Conservation (phyloP, 1,140 invertebrate genomes). For the Drosophila novamexicana region DNA sequence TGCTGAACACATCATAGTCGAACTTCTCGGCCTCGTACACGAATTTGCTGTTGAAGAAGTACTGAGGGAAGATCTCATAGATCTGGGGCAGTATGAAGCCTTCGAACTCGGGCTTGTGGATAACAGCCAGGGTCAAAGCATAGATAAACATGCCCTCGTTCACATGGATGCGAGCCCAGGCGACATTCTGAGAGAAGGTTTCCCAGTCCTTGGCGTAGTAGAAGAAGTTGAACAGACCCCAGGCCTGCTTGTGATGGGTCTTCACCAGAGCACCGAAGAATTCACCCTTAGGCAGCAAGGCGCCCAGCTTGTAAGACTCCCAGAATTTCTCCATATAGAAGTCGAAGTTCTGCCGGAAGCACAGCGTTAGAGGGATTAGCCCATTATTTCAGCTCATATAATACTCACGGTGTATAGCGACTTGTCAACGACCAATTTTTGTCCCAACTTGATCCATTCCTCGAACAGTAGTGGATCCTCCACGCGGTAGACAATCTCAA, state of each 20-base stretch:
- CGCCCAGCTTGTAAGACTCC: slow-evolving; percentile 85
- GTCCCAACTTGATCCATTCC: slow-evolving; percentile 68
- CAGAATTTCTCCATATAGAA: slow-evolving; percentile 87
- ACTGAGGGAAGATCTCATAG: slow-evolving; percentile 88
- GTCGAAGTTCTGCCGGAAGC: slow-evolving; percentile 84
- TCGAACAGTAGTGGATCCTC: slow-evolving; percentile 80
- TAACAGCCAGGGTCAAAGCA: slow-evolving; percentile 86
- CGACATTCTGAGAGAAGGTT: slow-evolving; percentile 87
- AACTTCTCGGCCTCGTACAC: slow-evolving; percentile 86
- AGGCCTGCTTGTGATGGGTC: slow-evolving; percentile 87
- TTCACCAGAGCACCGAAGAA: slow-evolving; percentile 88
- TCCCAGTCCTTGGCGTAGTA: slow-evolving; percentile 89
- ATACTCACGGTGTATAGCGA: slow-evolving; percentile 77
- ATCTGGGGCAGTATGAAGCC: slow-evolving; percentile 87
- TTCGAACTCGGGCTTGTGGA: slow-evolving; percentile 86
- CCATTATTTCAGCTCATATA: background rate
- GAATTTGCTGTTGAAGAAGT: slow-evolving; percentile 86
- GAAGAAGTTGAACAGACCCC: slow-evolving; percentile 88
- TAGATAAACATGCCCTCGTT: slow-evolving; percentile 87
- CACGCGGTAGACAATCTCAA: slow-evolving; percentile 88
- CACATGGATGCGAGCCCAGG: slow-evolving; percentile 86
- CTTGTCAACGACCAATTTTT: slow-evolving; percentile 56
- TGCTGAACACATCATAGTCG: slow-evolving; percentile 84
- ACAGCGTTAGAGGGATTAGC: background rate
- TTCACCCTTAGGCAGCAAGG: slow-evolving; percentile 86